A percentile compares a stretch with the other conserved stretches of the same genome.
These are phyloP conservation scores for Myotis myotis DNA, from an alignment of 2,797 vertebrate species.

Conservation along the genomic window DNA sequence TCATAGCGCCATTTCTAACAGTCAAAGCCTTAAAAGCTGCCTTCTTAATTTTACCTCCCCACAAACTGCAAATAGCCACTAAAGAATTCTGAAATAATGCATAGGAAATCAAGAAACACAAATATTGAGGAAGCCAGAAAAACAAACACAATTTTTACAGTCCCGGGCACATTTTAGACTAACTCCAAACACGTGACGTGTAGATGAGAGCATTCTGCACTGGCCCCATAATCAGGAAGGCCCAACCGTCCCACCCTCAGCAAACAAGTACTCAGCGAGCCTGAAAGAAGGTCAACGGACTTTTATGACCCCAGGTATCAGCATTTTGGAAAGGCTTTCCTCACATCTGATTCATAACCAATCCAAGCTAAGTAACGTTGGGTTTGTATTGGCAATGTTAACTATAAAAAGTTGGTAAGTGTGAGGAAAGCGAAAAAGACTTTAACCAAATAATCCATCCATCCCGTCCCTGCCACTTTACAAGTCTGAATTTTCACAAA, in stretches of 20 bases:
- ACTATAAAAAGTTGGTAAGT: neutral
- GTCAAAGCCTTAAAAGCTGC: neutral
- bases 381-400: neutral
- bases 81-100: conserved; percentile 12
- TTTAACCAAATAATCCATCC: neutral
- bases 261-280: conserved; percentile 54
- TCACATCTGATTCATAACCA: conserved; percentile 13
- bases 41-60: conserved; percentile 41
- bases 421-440: neutral
- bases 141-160: conserved; percentile 48
- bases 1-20: conserved; percentile 40
- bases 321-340: conserved; percentile 50
- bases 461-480: neutral
- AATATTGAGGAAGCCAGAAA: conserved; percentile 42
- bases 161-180: conserved; percentile 1
- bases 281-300: conserved; percentile 37
- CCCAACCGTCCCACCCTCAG: neutral
- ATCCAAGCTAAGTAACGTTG: neutral
- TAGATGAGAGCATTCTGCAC: conserved; percentile 28
- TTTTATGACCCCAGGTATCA: neutral
- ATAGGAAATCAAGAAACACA: conserved; percentile 30
- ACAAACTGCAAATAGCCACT: conserved; percentile 14
- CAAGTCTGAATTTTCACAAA: conserved; percentile 27
- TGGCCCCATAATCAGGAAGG: neutral
- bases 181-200: conserved; percentile 28